Conservation (phyloP, 2,797 vertebrate genomes). For the Gobionotothen gibberifrons region DNA sequence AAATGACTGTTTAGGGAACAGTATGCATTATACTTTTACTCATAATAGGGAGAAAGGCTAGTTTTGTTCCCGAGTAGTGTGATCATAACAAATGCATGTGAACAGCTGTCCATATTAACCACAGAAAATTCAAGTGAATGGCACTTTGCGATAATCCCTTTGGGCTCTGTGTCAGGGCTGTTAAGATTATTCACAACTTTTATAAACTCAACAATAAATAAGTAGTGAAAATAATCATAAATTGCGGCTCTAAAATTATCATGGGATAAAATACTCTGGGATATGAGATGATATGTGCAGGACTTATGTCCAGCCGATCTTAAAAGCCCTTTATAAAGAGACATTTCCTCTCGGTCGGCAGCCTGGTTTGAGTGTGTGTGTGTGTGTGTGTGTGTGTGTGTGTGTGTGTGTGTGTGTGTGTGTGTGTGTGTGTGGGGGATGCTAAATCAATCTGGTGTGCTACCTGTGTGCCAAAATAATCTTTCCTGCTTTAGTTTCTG, state of each 20-base stretch:
- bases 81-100: too few relatives aligned
- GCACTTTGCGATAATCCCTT: not conserved
- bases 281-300: constrained; percentile 13
- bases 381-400: not conserved
- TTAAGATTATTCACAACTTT: not conserved
- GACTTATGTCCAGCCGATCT: not conserved
- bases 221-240: not conserved
- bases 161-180: not conserved
- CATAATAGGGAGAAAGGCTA: too few relatives aligned
- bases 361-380: constrained; percentile 7
- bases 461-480: constrained; percentile 48
- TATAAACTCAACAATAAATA: not conserved
- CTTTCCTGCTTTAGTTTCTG: constrained; percentile 31
- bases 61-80: too few relatives aligned
- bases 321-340: constrained; percentile 21
- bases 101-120: too few relatives aligned
- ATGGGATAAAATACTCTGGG: not conserved
- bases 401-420: not conserved
- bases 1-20: not conserved
- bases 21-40: too few relatives aligned
- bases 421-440: not conserved
- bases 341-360: constrained; percentile 30
- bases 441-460: constrained; percentile 29
- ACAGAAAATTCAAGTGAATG: too few relatives aligned
- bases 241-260: not conserved